Evolutionary conservation across 2,797 vertebrate genomes (phyloP).

Genomic region (Onychomys arenicola): DNA sequence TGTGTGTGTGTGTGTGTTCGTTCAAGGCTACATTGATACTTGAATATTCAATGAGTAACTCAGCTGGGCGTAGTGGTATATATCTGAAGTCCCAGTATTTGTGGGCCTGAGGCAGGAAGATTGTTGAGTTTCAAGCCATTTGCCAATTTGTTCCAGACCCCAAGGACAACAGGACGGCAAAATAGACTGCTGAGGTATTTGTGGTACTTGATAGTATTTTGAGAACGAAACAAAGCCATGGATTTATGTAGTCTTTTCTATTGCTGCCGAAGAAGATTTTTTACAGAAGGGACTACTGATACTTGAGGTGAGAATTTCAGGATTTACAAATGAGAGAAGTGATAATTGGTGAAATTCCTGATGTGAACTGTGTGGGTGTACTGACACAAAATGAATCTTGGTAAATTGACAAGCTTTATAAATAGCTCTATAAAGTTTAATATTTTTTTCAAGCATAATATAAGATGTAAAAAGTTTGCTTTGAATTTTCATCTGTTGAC

Average conservation of each 20-base stretch:
- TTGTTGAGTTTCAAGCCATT: not conserved
- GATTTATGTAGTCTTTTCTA: conserved; percentile 63
- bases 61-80: not conserved
- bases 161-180: conserved; percentile 29
- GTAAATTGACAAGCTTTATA: conserved; percentile 61
- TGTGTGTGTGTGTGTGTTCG: not conserved
- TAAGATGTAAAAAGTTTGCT: conserved; percentile 42
- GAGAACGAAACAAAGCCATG: conserved; percentile 44
- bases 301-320: conserved; percentile 71
- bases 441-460: not conserved
- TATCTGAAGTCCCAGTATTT: not conserved
- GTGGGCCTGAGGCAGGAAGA: not conserved
- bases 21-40: not conserved
- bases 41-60: conserved; percentile 12
- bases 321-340: conserved; percentile 73
- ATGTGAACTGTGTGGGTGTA: conserved; percentile 26
- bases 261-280: conserved; percentile 61
- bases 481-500: conserved; percentile 30
- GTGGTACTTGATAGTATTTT: conserved; percentile 50
- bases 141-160: not conserved
- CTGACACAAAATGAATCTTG: conserved; percentile 57
- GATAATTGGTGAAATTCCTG: conserved; percentile 70
- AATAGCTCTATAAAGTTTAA: conserved; percentile 59
- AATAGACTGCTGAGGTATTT: not conserved
- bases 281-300: conserved; percentile 55